Evolutionary conservation across 2,797 vertebrate genomes (phyloP).

Genomic region (Trematomus bernacchii): DNA sequence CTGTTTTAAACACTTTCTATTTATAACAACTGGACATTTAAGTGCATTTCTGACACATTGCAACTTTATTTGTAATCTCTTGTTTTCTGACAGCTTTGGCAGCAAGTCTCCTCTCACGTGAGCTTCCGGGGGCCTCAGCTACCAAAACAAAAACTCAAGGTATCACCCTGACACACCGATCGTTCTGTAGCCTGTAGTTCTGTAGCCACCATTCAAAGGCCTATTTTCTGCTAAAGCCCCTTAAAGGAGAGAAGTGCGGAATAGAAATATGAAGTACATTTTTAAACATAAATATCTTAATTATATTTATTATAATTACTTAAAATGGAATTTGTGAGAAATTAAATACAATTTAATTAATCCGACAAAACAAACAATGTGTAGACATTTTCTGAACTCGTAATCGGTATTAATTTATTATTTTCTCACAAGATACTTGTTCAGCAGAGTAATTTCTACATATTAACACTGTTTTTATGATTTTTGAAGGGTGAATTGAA

Average conservation of each 20-base stretch:
- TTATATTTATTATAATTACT: no score
- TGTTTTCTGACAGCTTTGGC: slow-evolving; percentile 85
- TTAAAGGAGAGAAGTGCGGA: background rate
- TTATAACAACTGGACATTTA: background rate
- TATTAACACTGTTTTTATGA: no score
- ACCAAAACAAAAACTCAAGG: slow-evolving; percentile 91
- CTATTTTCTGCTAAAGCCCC: background rate
- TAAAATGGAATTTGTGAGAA: no score
- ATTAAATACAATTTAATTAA: no score
- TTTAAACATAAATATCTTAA: background rate
- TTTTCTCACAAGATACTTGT: no score
- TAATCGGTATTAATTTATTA: no score
- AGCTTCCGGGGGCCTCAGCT: slow-evolving; percentile 82
- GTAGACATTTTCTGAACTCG: no score
- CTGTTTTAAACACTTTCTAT: background rate
- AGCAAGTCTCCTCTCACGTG: slow-evolving; percentile 91
- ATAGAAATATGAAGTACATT: background rate
- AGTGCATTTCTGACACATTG: background rate
- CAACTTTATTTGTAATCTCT: background rate
- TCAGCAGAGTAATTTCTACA: no score
- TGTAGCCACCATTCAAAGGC: no score
- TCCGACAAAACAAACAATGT: no score
- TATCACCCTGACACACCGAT: slow-evolving; percentile 62
- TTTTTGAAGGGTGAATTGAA: no score
- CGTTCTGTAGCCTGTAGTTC: background rate